These are phyloP conservation scores for Kryptopterus vitreolus DNA, from an alignment of 2,797 vertebrate species.

Conservation along the genomic window DNA sequence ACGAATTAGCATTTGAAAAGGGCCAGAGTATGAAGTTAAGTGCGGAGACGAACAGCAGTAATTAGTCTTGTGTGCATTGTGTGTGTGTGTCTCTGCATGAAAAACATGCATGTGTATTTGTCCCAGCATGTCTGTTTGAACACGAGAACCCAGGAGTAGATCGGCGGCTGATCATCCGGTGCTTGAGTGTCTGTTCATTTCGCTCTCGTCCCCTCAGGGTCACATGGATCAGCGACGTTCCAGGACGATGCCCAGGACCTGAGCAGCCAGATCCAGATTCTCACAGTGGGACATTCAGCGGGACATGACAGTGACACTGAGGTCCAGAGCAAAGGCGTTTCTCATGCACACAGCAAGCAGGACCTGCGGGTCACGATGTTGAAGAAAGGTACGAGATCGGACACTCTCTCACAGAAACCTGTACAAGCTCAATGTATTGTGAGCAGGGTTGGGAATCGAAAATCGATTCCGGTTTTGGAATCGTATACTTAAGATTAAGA, in stretches of 20 bases:
- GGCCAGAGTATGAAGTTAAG: not conserved
- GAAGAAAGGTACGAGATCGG: conserved; percentile 85
- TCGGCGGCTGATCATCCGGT: conserved; percentile 28
- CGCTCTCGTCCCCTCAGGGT: conserved; percentile 77
- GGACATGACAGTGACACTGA: conserved; percentile 76
- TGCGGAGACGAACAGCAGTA: not conserved
- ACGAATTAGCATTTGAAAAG: conserved; percentile 26
- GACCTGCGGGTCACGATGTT: conserved; percentile 93
- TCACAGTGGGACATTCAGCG: conserved; percentile 82
- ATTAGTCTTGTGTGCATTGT: not conserved
- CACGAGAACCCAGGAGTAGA: not conserved
- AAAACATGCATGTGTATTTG: conserved; percentile 3
- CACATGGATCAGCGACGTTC: conserved; percentile 84
- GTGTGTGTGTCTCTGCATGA: conserved; percentile 19
- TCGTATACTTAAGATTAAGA: not conserved
- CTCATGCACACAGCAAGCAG: conserved; percentile 84
- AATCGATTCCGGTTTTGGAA: too few species aligned
- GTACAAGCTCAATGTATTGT: not conserved
- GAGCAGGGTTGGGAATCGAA: too few species aligned
- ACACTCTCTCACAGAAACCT: not conserved
- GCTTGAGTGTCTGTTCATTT: conserved; percentile 29
- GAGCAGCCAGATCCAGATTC: conserved; percentile 85
- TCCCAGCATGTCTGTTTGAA: conserved; percentile 12
- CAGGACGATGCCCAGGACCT: conserved; percentile 84
- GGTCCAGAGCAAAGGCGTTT: conserved; percentile 77